These are phyloP conservation scores for Selenia dentaria DNA, from an alignment of 2,888 invertebrate genomes.

Conservation along the genomic window DNA sequence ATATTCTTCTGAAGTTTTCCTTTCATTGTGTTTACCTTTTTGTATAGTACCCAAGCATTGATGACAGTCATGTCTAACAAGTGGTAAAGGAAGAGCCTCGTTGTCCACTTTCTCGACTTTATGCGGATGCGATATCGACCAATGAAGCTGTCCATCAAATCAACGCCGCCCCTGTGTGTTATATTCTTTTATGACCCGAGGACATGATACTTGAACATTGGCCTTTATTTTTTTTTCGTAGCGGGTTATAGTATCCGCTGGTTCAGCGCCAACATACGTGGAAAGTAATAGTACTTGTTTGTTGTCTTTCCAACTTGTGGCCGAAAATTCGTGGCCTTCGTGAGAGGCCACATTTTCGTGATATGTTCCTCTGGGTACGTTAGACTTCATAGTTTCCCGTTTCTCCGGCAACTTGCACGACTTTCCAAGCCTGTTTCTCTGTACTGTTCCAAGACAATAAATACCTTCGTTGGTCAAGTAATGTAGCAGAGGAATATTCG, in stretches of 20 bases:
- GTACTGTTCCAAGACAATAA: conserved; percentile 47
- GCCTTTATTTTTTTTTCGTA: conserved; percentile 45
- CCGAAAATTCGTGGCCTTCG: conserved; percentile 38
- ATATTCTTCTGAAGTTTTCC: conserved; percentile 41
- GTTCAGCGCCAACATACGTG: too few relatives aligned
- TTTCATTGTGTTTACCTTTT: conserved; percentile 43
- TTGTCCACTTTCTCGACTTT: conserved; percentile 32
- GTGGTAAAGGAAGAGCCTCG: conserved; percentile 48
- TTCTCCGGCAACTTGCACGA: conserved; percentile 40
- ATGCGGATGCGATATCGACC: conserved; percentile 39
- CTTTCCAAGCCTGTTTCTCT: conserved; percentile 45
- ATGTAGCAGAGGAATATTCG: conserved; percentile 37
- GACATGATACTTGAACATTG: conserved; percentile 41
- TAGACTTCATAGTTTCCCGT: conserved; percentile 41
- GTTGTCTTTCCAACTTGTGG: conserved; percentile 48
- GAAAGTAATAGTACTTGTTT: conserved; percentile 41
- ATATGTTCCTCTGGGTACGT: conserved; percentile 43
- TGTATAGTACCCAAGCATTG: conserved; percentile 47
- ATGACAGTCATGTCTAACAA: too few relatives aligned
- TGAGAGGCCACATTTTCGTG: conserved; percentile 42
- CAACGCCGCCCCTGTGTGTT: too few relatives aligned
- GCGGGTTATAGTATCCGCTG: too few relatives aligned
- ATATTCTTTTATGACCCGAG: conserved; percentile 44
- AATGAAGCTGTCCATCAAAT: conserved; percentile 37
- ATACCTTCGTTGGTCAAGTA: conserved; percentile 36